These are phyloP conservation scores for Calliphora vomitoria DNA, from an alignment of 2,888 invertebrate genomes.

Conservation along the genomic window DNA sequence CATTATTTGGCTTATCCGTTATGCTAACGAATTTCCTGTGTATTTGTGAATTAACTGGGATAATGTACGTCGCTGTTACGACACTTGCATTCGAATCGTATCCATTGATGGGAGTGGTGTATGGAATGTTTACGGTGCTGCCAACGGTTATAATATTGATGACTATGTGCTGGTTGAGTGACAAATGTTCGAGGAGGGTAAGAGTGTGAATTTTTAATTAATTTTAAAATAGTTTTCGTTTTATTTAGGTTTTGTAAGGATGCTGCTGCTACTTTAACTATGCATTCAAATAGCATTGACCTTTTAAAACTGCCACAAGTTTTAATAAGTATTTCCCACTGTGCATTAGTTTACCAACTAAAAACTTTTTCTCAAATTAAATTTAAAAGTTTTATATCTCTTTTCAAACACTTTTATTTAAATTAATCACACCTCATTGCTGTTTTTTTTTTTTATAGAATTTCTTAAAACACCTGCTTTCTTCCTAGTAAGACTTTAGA, in stretches of 20 bases:
- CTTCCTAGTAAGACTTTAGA: neutral
- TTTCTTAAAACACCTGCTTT: constrained; percentile 9
- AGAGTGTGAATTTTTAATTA: constrained; percentile 1
- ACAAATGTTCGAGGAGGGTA: constrained; percentile 75
- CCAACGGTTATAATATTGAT: constrained; percentile 75
- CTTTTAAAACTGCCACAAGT: no score
- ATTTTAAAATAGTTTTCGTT: neutral
- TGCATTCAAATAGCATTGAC: no score
- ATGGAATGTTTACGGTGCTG: constrained; percentile 62
- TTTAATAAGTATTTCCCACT: no score
- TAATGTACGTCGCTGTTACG: constrained; percentile 74
- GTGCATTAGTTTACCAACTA: neutral
- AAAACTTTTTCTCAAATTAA: neutral
- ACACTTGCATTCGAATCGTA: constrained; percentile 47
- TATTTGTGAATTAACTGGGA: constrained; percentile 76
- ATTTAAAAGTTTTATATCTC: neutral
- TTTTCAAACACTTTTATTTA: neutral
- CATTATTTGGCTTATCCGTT: constrained; percentile 70
- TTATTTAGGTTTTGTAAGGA: no score
- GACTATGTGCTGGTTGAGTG: constrained; percentile 74
- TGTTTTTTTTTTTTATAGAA: neutral
- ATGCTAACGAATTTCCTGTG: constrained; percentile 77
- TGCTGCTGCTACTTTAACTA: no score
- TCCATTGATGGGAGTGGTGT: constrained; percentile 49
- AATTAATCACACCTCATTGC: constrained; percentile 23